These are phyloP conservation scores for Aulostomus chinensis DNA, from an alignment of 2,797 vertebrate genomes.

Conservation along the genomic window DNA sequence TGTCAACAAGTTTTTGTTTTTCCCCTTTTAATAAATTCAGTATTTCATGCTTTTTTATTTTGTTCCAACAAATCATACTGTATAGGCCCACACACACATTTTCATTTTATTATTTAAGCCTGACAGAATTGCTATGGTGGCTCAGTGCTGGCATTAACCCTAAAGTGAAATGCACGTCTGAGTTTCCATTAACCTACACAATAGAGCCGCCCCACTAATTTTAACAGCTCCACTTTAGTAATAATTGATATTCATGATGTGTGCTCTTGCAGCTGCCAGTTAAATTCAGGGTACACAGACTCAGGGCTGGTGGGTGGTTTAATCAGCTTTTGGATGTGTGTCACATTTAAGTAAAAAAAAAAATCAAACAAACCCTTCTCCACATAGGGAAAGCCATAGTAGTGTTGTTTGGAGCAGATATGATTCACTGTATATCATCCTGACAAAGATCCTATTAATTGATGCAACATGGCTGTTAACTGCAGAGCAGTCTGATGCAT, in stretches of 20 bases:
- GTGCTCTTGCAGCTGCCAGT: conserved; percentile 59
- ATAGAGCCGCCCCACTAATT: conserved; percentile 57
- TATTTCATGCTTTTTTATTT: conserved; percentile 25
- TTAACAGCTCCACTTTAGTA: conserved; percentile 66
- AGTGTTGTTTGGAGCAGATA: neutral
- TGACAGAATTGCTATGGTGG: conserved; percentile 43
- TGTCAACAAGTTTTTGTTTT: neutral
- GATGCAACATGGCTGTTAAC: too few relatives aligned
- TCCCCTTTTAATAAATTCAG: conserved; percentile 11
- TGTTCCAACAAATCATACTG: too few relatives aligned
- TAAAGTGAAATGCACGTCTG: conserved; percentile 52
- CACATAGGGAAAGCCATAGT: neutral
- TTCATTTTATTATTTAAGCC: conserved; percentile 50
- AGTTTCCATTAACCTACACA: conserved; percentile 72
- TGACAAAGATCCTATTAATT: too few relatives aligned
- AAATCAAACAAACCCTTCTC: conserved; percentile 24
- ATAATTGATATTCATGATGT: conserved; percentile 77
- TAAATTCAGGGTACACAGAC: conserved; percentile 36
- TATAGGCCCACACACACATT: conserved; percentile 36
- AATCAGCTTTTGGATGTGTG: conserved; percentile 37
- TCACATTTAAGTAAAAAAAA: conserved; percentile 45
- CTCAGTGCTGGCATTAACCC: conserved; percentile 53
- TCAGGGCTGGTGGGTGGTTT: conserved; percentile 28
- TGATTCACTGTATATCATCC: conserved; percentile 3
- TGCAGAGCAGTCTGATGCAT: too few relatives aligned